Percentiles rank a stretch among this genome's conserved stretches.
Conservation (phyloP, 2,888 invertebrate species). For the Dynastes maya region DNA sequence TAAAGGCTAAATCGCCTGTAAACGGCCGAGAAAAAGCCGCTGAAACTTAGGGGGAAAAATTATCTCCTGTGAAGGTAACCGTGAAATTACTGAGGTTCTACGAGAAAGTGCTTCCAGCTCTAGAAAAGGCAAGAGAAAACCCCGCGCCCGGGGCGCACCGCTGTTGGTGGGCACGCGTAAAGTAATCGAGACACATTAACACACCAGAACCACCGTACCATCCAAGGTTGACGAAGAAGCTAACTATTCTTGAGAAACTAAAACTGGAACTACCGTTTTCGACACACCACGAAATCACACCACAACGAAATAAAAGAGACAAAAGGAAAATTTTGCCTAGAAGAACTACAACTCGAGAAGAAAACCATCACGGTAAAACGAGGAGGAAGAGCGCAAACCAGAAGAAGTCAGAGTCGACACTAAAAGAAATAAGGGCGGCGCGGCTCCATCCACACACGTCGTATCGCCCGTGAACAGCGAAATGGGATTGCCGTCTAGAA, state of each 20-base stretch:
- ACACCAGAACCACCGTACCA: background rate
- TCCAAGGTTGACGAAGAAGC: background rate
- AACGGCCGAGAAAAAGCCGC: background rate
- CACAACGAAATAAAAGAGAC: too few relatives aligned
- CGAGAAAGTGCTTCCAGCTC: background rate
- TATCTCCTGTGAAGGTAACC: constrained; percentile 1
- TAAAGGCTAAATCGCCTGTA: constrained; percentile 28
- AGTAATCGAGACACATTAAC: constrained; percentile 19
- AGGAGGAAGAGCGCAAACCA: too few relatives aligned
- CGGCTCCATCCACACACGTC: too few relatives aligned
- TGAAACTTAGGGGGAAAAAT: background rate
- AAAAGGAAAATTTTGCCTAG: too few relatives aligned
- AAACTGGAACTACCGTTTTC: background rate
- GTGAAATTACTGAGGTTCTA: background rate
- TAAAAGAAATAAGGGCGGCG: too few relatives aligned
- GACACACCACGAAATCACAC: constrained; percentile 1
- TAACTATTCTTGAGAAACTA: background rate
- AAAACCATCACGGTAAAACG: too few relatives aligned
- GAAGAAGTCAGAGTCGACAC: too few relatives aligned
- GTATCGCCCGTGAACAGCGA: too few relatives aligned
- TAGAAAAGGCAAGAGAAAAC: background rate
- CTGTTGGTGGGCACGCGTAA: constrained; percentile 4
- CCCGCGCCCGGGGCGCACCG: background rate
- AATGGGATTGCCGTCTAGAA: too few relatives aligned
- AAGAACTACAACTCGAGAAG: too few relatives aligned